Conservation (phyloP, 2,113 vertebrate genomes). For the Hippocampus mohnikei region DNA sequence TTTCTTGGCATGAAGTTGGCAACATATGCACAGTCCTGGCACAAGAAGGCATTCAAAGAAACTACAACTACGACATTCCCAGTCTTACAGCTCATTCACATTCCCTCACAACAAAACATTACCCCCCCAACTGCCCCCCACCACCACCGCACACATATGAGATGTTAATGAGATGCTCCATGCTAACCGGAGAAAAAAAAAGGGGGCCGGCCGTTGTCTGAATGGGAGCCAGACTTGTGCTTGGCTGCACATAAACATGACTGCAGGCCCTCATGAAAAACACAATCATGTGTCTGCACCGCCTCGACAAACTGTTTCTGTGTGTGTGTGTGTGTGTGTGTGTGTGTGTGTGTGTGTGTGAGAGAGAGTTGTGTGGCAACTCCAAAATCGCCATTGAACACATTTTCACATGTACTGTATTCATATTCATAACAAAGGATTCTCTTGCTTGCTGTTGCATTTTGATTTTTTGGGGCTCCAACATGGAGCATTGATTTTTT, state of each 20-base stretch:
- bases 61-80: not conserved
- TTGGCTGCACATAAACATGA: constrained; percentile 50
- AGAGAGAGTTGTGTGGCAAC: not conserved
- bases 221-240: constrained; percentile 48
- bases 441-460: constrained; percentile 12
- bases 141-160: no score
- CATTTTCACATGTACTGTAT: not conserved
- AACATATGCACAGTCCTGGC: constrained; percentile 26
- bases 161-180: not conserved
- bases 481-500: constrained; percentile 40
- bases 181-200: not conserved
- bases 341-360: not conserved
- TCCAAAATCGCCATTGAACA: not conserved
- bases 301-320: constrained; percentile 8
- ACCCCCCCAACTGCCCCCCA: not conserved
- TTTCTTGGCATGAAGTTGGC: constrained; percentile 33
- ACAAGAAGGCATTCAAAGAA: not conserved
- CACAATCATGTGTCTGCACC: constrained; percentile 37
- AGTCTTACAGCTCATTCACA: not conserved
- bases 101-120: constrained; percentile 26
- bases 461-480: constrained; percentile 4
- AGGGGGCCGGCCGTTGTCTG: constrained; percentile 35
- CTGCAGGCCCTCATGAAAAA: constrained; percentile 52
- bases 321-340: not conserved
- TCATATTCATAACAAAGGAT: not conserved